Evolutionary conservation across 2,113 vertebrate genomes (phyloP).

Genomic region (Heptranchias perlo): DNA sequence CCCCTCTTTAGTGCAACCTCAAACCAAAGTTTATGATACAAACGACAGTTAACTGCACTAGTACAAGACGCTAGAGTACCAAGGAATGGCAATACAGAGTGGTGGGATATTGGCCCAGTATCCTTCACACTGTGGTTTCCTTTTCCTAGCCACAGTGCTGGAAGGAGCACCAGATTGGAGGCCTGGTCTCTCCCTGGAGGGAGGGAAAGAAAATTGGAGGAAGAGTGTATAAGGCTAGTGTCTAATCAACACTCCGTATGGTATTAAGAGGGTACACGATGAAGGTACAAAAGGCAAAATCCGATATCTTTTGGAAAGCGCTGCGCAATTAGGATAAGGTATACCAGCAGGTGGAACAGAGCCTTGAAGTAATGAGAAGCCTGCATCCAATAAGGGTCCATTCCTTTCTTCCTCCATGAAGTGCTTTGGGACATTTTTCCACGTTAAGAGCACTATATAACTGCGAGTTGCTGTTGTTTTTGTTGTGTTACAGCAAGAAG

Average conservation of each 20-base stretch:
- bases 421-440: neutral
- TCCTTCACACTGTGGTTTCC: neutral
- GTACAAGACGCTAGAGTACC: neutral
- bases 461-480: neutral
- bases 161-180: neutral
- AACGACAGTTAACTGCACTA: neutral
- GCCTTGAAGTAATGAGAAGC: neutral
- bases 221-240: neutral
- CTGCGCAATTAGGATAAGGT: neutral
- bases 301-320: neutral
- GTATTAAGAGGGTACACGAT: neutral
- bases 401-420: neutral
- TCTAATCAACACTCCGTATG: neutral
- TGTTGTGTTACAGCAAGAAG: neutral
- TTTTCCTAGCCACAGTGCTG: neutral
- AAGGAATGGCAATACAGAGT: neutral
- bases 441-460: neutral
- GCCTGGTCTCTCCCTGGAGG: neutral
- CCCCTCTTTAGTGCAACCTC: neutral
- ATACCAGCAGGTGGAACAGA: neutral
- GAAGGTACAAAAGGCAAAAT: neutral
- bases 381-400: neutral
- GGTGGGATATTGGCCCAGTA: neutral
- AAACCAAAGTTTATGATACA: neutral
- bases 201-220: neutral